These are phyloP conservation scores for Xenopus borealis DNA, from an alignment of 2,113 vertebrate genomes.

Conservation along the genomic window DNA sequence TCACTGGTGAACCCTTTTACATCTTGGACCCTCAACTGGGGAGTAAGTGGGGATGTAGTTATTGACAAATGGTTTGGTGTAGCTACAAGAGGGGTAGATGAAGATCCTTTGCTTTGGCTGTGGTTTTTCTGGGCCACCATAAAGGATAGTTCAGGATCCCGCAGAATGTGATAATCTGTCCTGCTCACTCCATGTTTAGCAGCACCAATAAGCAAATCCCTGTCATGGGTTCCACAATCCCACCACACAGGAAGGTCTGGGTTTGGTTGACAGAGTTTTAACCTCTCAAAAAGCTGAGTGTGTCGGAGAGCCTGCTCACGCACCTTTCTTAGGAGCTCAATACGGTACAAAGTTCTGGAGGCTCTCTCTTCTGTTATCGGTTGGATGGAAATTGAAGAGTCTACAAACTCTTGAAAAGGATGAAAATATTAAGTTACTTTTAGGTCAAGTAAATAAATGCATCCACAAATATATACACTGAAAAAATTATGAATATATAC, in stretches of 20 bases:
- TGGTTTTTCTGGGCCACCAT: constrained; percentile 89
- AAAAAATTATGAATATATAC: background rate
- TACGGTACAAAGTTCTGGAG: constrained; percentile 91
- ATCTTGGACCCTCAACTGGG: constrained; percentile 64
- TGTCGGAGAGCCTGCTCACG: constrained; percentile 92
- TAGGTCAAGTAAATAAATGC: no score
- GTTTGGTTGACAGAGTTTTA: constrained; percentile 86
- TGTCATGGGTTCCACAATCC: constrained; percentile 88
- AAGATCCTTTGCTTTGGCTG: constrained; percentile 82
- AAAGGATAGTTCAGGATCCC: constrained; percentile 94
- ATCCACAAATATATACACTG: background rate
- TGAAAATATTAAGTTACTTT: background rate
- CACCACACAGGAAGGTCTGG: constrained; percentile 94
- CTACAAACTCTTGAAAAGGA: constrained; percentile 71
- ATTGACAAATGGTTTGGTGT: constrained; percentile 73
- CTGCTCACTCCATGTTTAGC: constrained; percentile 97
- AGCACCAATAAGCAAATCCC: constrained; percentile 90
- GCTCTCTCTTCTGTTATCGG: constrained; percentile 97
- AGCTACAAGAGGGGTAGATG: constrained; percentile 74
- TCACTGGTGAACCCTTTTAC: constrained; percentile 66
- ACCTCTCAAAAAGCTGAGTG: constrained; percentile 79
- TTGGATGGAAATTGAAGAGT: constrained; percentile 87
- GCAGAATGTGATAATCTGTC: constrained; percentile 96
- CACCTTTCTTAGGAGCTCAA: constrained; percentile 93
- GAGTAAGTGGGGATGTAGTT: constrained; percentile 73